Percentiles rank a stretch among this genome's conserved stretches.
phyloP scores from a whole-genome alignment of 2,113 vertebrate species.

The Chaenogobius annularis region DNA sequence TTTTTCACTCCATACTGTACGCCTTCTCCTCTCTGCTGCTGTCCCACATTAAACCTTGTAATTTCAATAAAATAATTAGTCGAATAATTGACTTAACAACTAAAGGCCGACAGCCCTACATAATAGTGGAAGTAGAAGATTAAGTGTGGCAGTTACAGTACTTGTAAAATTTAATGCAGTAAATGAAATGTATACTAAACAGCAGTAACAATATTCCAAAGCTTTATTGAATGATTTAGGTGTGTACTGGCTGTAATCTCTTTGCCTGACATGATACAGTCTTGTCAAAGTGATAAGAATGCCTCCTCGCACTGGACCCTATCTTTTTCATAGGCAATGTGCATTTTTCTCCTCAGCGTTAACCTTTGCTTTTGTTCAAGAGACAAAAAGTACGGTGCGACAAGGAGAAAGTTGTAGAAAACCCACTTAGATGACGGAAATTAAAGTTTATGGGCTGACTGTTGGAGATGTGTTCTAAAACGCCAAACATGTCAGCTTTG shows the following conservation, averaged over 20 bases:
- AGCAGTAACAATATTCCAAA: neutral
- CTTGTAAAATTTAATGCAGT: too few species aligned
- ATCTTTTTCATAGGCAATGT: slow-evolving; percentile 46
- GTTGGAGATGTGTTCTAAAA: slow-evolving; percentile 7
- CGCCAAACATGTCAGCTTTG: slow-evolving; percentile 17
- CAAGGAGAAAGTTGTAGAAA: slow-evolving; percentile 23
- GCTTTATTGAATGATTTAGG: neutral
- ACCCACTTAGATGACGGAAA: slow-evolving; percentile 52
- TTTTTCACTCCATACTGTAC: too few species aligned
- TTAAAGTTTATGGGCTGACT: slow-evolving; percentile 43
- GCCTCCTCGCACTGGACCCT: slow-evolving; percentile 14
- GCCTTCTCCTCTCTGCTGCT: too few species aligned
- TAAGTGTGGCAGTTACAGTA: too few species aligned
- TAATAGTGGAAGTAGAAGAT: too few species aligned
- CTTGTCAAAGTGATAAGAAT: slow-evolving; percentile 31
- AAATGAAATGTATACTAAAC: neutral
- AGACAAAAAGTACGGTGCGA: slow-evolving; percentile 34
- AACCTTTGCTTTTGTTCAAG: slow-evolving; percentile 41
- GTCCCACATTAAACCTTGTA: too few species aligned
- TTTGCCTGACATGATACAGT: slow-evolving; percentile 34
- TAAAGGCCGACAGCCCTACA: too few species aligned
- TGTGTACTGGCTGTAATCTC: slow-evolving; percentile 25
- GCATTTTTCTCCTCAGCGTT: slow-evolving; percentile 39
- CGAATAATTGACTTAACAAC: too few species aligned
- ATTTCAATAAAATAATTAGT: too few species aligned